Evolutionary conservation across 1,140 invertebrate genomes (phyloP), one percentile per base, ranked within the genome.

Genomic region (Anoplophora glabripennis): DNA sequence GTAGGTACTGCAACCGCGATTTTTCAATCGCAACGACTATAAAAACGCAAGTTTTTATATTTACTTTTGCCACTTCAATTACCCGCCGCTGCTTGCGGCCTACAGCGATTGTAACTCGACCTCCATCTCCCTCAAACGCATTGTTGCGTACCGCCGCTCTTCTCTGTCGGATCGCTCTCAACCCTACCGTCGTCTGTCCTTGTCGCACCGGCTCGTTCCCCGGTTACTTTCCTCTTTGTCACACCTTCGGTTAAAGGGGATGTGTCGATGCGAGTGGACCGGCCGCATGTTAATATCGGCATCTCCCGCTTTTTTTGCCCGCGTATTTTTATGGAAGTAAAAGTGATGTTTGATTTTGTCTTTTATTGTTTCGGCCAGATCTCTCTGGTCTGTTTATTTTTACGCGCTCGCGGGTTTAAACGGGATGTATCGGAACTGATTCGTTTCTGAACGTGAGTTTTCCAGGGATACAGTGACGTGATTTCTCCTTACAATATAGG

Each of bases 281-380:
- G 53, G 44, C 36, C 46, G 45, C n/a, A 52, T 55, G 57, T 54
- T 64, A 64, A 66, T 66, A 64, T 66, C 63, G 64, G 58, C 58
- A 66, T 63, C 58, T 66, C 64, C 36, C 64, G 42, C 53, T 66
- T 63, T 66, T 66, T 66, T 61, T 64, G 53, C 47, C 58, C 52
- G 53, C 17, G 15, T 52, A 63, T 66, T 65, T 63, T 63, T 45
- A 17, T 45, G 62, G 54, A 58, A 55, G 65, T 66, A 66, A 66
- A 66, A 66, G 65, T 66, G 65, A 64, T 66, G 65, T 61, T 64
- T 64, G 65, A 64, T 64, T 64, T 66, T 61, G 58, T 64, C 59
- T 66, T 66, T 66, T 64, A 64, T 64, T 61, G 62, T 66, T 64
- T 28, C 21, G 21, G 21, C 21, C 21, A 28, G 21, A 28, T 28